These are phyloP conservation scores for Rhinichthys klamathensis DNA, from an alignment of 2,113 vertebrate species.

Conservation along the genomic window DNA sequence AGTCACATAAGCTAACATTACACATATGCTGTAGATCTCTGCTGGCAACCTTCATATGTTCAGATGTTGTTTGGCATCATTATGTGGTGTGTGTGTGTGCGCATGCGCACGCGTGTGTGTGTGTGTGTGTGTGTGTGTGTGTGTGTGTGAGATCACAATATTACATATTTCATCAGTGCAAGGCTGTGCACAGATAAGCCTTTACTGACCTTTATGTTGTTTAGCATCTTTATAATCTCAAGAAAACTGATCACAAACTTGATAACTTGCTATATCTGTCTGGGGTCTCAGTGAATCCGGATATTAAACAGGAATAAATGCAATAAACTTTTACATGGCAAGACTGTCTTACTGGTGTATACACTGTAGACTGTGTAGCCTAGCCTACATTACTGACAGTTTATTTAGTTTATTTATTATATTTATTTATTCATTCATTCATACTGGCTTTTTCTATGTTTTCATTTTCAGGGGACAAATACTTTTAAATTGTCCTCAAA, in stretches of 20 bases:
- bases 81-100: background rate
- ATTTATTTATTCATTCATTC: background rate
- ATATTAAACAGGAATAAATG: background rate
- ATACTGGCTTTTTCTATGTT: too few species aligned
- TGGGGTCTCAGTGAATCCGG: background rate
- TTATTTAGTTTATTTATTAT: too few species aligned
- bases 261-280: slow-evolving; percentile 2
- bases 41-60: background rate
- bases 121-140: too few species aligned
- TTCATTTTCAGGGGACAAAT: background rate
- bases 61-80: background rate
- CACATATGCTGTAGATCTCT: slow-evolving; percentile 13
- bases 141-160: slow-evolving; percentile 19
- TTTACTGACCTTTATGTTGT: background rate
- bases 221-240: background rate
- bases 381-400: too few species aligned
- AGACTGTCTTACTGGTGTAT: background rate
- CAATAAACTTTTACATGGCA: background rate
- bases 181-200: background rate
- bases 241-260: background rate
- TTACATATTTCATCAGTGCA: background rate
- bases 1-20: background rate
- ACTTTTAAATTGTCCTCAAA: background rate
- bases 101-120: too few species aligned
- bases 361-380: background rate